These are phyloP conservation scores for Orthosia cruda DNA, from an alignment of 2,888 invertebrate species.

Conservation along the genomic window DNA sequence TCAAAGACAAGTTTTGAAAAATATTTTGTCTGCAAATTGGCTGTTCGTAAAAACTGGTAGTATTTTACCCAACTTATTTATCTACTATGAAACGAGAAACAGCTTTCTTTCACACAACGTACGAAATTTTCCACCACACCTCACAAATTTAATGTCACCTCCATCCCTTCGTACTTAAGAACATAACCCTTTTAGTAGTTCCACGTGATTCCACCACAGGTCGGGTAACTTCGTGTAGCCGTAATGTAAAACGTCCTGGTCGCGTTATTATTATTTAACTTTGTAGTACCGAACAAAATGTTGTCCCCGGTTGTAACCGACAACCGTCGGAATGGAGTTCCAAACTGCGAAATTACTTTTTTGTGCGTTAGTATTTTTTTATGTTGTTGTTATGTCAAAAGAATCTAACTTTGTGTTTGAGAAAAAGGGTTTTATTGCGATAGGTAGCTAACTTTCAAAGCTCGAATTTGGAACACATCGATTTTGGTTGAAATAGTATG, in stretches of 20 bases:
- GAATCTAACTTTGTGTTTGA: conserved; percentile 42
- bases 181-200: conserved; percentile 68
- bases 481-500: background rate
- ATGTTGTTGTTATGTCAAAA: conserved; percentile 47
- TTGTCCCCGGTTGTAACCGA: conserved; percentile 63
- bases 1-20: background rate
- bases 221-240: conserved; percentile 65
- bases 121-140: background rate
- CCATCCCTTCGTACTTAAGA: conserved; percentile 37
- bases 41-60: background rate
- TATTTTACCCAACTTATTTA: background rate
- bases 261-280: conserved; percentile 76
- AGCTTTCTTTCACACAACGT: background rate
- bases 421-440: conserved; percentile 32
- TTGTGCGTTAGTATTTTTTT: conserved; percentile 62
- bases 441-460: background rate
- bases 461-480: background rate
- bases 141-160: conserved; percentile 16
- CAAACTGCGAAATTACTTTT: conserved; percentile 71
- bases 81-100: background rate
- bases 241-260: conserved; percentile 74
- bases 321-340: conserved; percentile 67
- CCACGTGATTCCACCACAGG: conserved; percentile 67
- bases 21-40: background rate
- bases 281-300: conserved; percentile 72